These are phyloP conservation scores for Cryptus armator DNA, from an alignment of 2,888 invertebrate genomes.

Conservation along the genomic window DNA sequence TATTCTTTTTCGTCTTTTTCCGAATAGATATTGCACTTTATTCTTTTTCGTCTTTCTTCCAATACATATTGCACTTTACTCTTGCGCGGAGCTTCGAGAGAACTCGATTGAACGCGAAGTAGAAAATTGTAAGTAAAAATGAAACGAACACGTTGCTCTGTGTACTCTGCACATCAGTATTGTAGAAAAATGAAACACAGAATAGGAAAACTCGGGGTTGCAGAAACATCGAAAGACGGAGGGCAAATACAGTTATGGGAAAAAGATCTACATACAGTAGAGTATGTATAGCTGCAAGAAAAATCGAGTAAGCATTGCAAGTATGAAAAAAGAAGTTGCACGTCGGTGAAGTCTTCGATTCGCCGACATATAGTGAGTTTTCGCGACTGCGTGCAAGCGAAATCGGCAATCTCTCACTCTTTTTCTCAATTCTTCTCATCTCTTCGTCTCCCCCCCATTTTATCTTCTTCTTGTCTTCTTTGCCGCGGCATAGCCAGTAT, in stretches of 20 bases:
- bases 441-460: constrained; percentile 6
- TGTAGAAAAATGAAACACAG: constrained; percentile 30
- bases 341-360: constrained; percentile 40
- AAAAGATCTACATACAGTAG: constrained; percentile 17
- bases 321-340: constrained; percentile 50
- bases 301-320: constrained; percentile 24
- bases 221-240: constrained; percentile 54
- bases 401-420: background rate
- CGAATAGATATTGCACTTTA: no score
- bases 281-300: background rate
- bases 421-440: background rate
- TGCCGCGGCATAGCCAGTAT: constrained; percentile 71
- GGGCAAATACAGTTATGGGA: constrained; percentile 51
- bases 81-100: background rate
- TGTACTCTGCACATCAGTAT: constrained; percentile 41
- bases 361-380: constrained; percentile 44
- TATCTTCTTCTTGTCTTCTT: constrained; percentile 46
- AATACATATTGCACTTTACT: no score
- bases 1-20: no score
- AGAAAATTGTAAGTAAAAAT: constrained; percentile 28
- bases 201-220: constrained; percentile 39
- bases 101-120: constrained; percentile 22
- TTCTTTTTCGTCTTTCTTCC: no score
- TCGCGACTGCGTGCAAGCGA: constrained; percentile 10
- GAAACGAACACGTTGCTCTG: constrained; percentile 33